Base-by-base conservation (phyloP, 2,888 invertebrate species). In the Ptilodon capucinus region DNA sequence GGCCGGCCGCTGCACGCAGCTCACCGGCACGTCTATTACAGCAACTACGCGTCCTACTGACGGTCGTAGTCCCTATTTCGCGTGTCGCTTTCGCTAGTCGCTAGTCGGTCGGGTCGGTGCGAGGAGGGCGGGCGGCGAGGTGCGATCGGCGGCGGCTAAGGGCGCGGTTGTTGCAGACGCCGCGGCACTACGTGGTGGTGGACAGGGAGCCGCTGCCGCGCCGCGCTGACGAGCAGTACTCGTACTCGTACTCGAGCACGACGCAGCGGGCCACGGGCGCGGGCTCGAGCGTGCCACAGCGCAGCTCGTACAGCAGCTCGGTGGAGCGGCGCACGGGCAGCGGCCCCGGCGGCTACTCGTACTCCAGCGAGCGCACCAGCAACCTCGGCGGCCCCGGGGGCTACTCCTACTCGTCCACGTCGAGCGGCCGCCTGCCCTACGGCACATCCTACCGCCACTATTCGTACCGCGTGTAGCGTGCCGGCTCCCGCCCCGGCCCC, bases 151-250 rank as follows among this genome's bases (percentile, higher is more conserved):
- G 71, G 72, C 69, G 72, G 75, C 71, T 69, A 71, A 84, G 81
- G 77, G 81, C 81, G 77, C 80, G 84, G 91, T 92, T 92, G 91
- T 93, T 93, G 90, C 94, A 97, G 97, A 96, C 95, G 92, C 96
- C 95, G 91, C 96, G 97, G 76, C 95, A 97, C 87, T 95, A 96
- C 93, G 96, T 96, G 92, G 94, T 96, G 91, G 95, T 96, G 85
- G 94, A 94, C 86, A 95, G 96, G 82, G 93, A 94, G 71, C 94
- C 94, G 74, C 88, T 92, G 76, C 92, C 93, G 71, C 92, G 93
- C 50, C 93, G 93, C 81, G 94, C 95, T 69, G 95, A 96, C 84
- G 93, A 95, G 92, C 95, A 96, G 92, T 97, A 96, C 93, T 95
- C 95, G 71, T 96, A 96, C 92, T 94, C 95, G 64, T 96, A 96